Evolutionary conservation across 2,113 vertebrate genomes (phyloP).

Genomic region (Cariama cristata): DNA sequence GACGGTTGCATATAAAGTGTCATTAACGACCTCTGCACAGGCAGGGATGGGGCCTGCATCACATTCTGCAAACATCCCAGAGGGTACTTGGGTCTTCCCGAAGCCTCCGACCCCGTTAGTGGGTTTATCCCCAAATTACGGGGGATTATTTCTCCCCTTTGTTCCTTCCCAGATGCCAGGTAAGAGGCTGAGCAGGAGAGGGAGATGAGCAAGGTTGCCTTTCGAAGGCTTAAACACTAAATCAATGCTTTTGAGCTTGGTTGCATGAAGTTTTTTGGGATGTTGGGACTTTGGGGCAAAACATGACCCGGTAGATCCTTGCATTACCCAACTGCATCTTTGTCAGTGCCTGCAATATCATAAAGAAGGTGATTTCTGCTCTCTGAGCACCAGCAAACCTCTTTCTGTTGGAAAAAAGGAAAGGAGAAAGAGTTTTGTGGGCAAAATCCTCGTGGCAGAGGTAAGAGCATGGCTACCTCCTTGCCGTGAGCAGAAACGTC

Average conservation of each 20-base stretch:
- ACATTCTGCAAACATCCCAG: accelerated
- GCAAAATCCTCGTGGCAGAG: neutral
- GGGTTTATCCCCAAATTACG: neutral
- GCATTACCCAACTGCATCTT: neutral
- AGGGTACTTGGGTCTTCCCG: neutral
- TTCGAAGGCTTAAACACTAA: neutral
- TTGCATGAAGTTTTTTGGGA: accelerated
- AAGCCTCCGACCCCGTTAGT: accelerated
- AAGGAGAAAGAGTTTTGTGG: too few relatives aligned
- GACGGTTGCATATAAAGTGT: neutral
- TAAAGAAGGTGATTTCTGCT: neutral
- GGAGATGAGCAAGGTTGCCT: neutral
- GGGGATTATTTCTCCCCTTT: neutral
- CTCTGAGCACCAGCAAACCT: neutral
- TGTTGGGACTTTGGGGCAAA: neutral
- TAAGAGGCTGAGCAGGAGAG: neutral
- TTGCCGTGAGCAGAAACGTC: accelerated
- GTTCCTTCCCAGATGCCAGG: neutral
- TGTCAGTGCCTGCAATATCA: neutral
- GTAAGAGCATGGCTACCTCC: neutral
- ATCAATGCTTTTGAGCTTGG: accelerated
- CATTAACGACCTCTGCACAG: accelerated
- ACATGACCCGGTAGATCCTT: neutral
- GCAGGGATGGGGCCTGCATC: too few relatives aligned
- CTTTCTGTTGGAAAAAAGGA: neutral